These are phyloP conservation scores for Nothoprocta pentlandii DNA, from an alignment of 2,113 vertebrate genomes.

Conservation along the genomic window DNA sequence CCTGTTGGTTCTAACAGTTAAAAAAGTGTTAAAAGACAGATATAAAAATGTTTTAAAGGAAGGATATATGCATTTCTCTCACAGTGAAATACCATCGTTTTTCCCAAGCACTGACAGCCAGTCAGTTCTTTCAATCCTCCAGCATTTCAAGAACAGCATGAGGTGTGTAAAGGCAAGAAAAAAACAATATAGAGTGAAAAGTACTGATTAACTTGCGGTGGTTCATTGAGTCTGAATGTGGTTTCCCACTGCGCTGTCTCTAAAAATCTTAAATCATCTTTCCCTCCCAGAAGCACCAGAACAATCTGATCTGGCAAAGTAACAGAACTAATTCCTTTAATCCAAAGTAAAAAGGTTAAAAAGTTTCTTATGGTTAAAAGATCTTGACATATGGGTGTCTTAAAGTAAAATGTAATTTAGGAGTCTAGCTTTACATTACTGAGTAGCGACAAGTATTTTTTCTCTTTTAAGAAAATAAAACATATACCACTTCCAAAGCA, in stretches of 20 bases:
- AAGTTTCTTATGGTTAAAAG: background rate
- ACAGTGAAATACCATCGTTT: slow-evolving; percentile 16
- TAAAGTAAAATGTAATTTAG: background rate
- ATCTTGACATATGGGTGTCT: background rate
- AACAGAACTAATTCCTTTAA: slow-evolving; percentile 23
- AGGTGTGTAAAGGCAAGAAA: slow-evolving; percentile 58
- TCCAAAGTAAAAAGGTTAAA: background rate
- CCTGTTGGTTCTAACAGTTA: background rate
- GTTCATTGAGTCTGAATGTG: slow-evolving; percentile 53
- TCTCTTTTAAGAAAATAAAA: background rate
- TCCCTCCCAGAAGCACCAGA: slow-evolving; percentile 1
- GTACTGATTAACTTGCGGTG: slow-evolving; percentile 60
- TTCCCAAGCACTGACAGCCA: slow-evolving; percentile 7
- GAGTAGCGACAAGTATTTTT: background rate
- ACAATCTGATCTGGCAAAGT: slow-evolving; percentile 46
- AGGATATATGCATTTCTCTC: background rate
- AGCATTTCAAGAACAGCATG: slow-evolving; percentile 66
- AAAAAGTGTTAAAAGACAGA: background rate
- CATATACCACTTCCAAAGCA: background rate
- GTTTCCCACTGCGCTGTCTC: slow-evolving; percentile 8
- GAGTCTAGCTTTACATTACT: background rate
- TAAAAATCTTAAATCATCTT: slow-evolving; percentile 65
- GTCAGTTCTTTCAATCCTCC: slow-evolving; percentile 30
- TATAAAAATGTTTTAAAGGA: background rate
- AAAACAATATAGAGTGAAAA: slow-evolving; percentile 56